These are phyloP conservation scores for Melanotaenia boesemani DNA, from an alignment of 2,797 vertebrate genomes.

Conservation along the genomic window DNA sequence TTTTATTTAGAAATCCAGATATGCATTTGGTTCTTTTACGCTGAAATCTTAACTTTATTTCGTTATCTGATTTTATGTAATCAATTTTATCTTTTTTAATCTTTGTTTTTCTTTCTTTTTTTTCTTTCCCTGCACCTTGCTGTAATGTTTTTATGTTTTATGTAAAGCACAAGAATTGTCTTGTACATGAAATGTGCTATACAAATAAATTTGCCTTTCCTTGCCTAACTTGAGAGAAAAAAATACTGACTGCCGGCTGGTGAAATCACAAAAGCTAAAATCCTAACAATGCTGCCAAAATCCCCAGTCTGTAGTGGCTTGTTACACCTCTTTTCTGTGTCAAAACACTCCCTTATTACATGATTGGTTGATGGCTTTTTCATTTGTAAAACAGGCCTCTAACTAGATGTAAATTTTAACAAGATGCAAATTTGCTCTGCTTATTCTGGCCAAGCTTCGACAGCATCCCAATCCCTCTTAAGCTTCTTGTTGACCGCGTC, in stretches of 20 bases:
- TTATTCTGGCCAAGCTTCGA: slow-evolving; percentile 62
- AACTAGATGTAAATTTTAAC: slow-evolving; percentile 77
- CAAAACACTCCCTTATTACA: slow-evolving; percentile 75
- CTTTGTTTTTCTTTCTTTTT: too few relatives aligned
- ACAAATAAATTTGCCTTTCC: too few relatives aligned
- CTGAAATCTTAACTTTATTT: too few relatives aligned
- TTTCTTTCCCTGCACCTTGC: too few relatives aligned
- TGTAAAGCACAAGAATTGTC: too few relatives aligned
- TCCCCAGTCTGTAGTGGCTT: slow-evolving; percentile 59
- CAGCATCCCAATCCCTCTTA: slow-evolving; percentile 76
- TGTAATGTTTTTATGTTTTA: too few relatives aligned
- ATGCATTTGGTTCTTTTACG: too few relatives aligned
- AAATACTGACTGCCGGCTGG: slow-evolving; percentile 56
- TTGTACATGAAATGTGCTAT: too few relatives aligned
- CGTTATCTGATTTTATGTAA: too few relatives aligned
- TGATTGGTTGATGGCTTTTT: slow-evolving; percentile 71
- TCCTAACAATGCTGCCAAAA: slow-evolving; percentile 59
- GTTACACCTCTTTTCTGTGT: slow-evolving; percentile 59
- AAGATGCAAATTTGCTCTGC: slow-evolving; percentile 78
- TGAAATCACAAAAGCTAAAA: slow-evolving; percentile 51
- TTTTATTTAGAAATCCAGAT: too few relatives aligned
- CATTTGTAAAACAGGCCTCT: slow-evolving; percentile 69
- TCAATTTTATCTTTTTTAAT: too few relatives aligned
- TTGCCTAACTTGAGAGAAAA: slow-evolving; percentile 39
- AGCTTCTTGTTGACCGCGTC: slow-evolving; percentile 80